Percentiles rank a stretch among this genome's conserved stretches.
These are phyloP conservation scores for Heliconius hewitsoni DNA, from an alignment of 1,140 invertebrate genomes.

Conservation along the genomic window DNA sequence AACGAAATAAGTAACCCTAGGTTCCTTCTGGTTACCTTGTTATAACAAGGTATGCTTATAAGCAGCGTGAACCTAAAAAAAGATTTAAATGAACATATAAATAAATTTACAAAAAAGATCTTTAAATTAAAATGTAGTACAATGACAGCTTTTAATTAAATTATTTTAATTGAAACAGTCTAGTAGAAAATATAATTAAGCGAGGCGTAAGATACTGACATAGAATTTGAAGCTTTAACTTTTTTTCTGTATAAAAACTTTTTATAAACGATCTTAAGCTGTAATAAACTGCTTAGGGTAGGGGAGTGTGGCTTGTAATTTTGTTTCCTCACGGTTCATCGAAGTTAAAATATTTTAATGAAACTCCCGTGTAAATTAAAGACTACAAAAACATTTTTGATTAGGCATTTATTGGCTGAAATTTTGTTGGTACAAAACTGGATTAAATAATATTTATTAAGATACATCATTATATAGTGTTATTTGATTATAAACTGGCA, in stretches of 20 bases:
- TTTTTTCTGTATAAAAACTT: conserved; percentile 27
- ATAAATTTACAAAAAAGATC: too few species aligned
- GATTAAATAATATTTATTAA: not conserved
- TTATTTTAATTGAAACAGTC: conserved; percentile 27
- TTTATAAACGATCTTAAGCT: conserved; percentile 27
- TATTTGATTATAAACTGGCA: too few species aligned
- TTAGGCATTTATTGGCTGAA: not conserved
- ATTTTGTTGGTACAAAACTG: too few species aligned
- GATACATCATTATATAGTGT: too few species aligned
- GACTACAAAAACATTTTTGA: conserved; percentile 16
- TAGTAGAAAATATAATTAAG: conserved; percentile 26
- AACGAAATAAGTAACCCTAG: too few species aligned
- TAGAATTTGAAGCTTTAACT: conserved; percentile 29
- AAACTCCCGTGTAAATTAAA: conserved; percentile 24
- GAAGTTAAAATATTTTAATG: conserved; percentile 27
- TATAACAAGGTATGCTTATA: too few species aligned
- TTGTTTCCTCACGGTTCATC: conserved; percentile 26
- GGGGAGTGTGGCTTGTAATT: conserved; percentile 31
- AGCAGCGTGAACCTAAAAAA: too few species aligned
- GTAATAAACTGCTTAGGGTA: conserved; percentile 32
- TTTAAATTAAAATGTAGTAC: too few species aligned
- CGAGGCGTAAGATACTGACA: conserved; percentile 24
- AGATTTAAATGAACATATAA: too few species aligned
- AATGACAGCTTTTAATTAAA: conserved; percentile 2
- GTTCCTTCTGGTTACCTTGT: too few species aligned